Conservation (phyloP, 2,113 vertebrate species). For the Vulpes ferrilata region DNA sequence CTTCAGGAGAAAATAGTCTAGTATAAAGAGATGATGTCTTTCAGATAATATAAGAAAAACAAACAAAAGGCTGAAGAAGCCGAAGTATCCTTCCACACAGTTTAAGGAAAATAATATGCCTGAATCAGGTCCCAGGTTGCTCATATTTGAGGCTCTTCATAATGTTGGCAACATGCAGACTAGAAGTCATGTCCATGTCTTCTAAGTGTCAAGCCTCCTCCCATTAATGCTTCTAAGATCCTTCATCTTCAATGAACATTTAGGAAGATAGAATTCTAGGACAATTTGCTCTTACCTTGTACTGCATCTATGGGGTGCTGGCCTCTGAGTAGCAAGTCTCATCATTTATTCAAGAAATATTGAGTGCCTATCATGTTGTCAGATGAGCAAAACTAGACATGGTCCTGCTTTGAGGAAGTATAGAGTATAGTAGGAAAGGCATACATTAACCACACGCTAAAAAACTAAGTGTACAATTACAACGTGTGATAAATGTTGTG, state of each 20-base stretch:
- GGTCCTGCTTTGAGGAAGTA: not conserved
- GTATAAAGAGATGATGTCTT: not conserved
- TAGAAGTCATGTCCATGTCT: not conserved
- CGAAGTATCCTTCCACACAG: not conserved
- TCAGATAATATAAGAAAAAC: not conserved
- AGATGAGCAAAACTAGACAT: not conserved
- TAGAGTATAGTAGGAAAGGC: not conserved
- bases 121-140: not conserved
- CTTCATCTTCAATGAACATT: not conserved
- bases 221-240: not conserved
- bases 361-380: not conserved
- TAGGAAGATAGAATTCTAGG: not conserved
- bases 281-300: not conserved
- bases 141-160: not conserved
- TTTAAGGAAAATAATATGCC: not conserved
- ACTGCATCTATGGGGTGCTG: not conserved
- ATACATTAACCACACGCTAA: not conserved
- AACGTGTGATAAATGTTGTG: not conserved
- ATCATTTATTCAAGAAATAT: slow-evolving; percentile 8
- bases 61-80: not conserved
- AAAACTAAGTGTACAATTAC: not conserved
- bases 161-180: not conserved
- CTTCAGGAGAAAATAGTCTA: not conserved
- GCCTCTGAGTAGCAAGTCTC: not conserved
- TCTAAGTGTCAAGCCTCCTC: not conserved